phyloP scores from a whole-genome alignment of 2,888 invertebrate species.

The Chelonus formosanus region DNA sequence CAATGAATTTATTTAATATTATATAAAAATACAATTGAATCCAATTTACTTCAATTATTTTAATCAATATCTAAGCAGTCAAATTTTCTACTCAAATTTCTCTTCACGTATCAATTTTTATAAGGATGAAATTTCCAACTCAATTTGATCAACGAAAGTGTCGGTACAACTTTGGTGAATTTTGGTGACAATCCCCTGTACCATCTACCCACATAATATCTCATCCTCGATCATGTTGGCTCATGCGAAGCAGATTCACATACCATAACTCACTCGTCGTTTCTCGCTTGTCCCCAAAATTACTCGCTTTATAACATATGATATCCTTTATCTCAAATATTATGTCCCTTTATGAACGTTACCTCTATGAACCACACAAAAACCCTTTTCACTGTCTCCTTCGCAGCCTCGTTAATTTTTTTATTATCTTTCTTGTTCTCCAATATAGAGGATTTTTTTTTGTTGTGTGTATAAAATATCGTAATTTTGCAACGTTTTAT shows the following conservation, averaged over 20 bases:
- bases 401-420: constrained; percentile 5
- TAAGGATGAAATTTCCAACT: too few relatives aligned
- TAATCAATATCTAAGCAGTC: too few relatives aligned
- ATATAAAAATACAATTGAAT: too few relatives aligned
- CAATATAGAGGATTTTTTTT: constrained; percentile 18
- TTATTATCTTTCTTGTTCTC: constrained; percentile 16
- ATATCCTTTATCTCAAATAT: constrained; percentile 60
- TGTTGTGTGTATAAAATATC: constrained; percentile 43
- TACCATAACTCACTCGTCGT: constrained; percentile 23
- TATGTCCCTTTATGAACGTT: constrained; percentile 43
- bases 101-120: too few relatives aligned
- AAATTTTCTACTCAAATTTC: too few relatives aligned
- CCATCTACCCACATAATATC: neutral
- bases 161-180: neutral
- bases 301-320: constrained; percentile 56
- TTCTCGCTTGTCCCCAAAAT: constrained; percentile 32
- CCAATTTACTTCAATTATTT: too few relatives aligned
- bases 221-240: constrained; percentile 13
- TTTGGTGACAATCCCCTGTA: too few relatives aligned
- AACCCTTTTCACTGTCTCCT: constrained; percentile 21
- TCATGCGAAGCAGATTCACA: constrained; percentile 13
- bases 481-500: constrained; percentile 48
- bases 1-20: too few relatives aligned
- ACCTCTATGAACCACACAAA: neutral
- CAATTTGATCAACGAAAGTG: too few relatives aligned